Base-by-base conservation (phyloP, 2,113 vertebrate genomes). In the Taxidea taxus region DNA sequence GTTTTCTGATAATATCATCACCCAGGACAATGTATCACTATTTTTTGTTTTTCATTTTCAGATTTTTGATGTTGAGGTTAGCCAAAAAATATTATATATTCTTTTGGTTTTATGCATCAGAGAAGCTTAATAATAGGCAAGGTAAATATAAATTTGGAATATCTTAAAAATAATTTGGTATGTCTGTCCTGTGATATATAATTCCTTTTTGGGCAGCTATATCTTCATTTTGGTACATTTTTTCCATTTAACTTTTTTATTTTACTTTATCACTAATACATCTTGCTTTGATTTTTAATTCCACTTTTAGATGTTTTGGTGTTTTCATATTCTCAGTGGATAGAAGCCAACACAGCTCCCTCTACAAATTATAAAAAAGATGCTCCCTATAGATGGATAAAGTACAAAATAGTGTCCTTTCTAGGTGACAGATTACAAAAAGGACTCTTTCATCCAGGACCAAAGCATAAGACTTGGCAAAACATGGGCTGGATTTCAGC, bases 241-340 rank as follows among this genome's bases (percentile, higher is more conserved):
- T 68, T 34, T 15, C 5, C 4, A 6, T 11, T 94, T 95, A 70
- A 84, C 90, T 25, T 58, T 58, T 7, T 68, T 74, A 51, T 47
- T 81, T 96, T 83, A 87, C 27, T 97, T 95, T 2, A 88, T 87
- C 83, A 94, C 4, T 31, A 31, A 7, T 27, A 15, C 1, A 80
- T 87, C 77, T 85, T 29, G 87, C 6, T 62, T 34, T 94, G 20
- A 27, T 97, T 98, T 95, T 81, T 31, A 93, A 82, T 49, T 77
- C 3, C 13, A 25, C 88, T 37, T 82, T 86, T 80, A 44, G 44
- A 60, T 81, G 15, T 96, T 95, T 95, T 97, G 44, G 64, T 81
- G 16, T 96, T 95, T 95, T 97, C 25, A n/a, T 15, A 2, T 93
- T 95, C 86, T 94, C 34, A 75, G 2, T n/a, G 1, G 42, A 81